These are phyloP conservation scores for Cyclargus thomasi DNA, from an alignment of 1,140 invertebrate genomes.

Conservation along the genomic window DNA sequence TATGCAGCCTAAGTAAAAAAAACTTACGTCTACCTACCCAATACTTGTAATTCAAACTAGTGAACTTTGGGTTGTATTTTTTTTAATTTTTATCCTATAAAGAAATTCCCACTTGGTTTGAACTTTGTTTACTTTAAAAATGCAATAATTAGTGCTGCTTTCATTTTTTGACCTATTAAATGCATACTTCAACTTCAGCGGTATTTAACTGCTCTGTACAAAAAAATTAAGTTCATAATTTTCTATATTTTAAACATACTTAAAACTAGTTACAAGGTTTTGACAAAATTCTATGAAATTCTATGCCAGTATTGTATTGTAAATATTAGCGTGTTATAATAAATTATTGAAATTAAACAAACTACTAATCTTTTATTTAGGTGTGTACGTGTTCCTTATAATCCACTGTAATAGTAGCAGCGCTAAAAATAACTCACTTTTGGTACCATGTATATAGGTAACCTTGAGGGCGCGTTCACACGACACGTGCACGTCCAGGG, in stretches of 20 bases:
- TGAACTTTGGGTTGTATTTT: background rate
- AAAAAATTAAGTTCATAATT: background rate
- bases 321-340: conserved; percentile 72
- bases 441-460: too few species aligned
- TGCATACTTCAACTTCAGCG: background rate
- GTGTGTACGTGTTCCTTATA: too few species aligned
- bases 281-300: conserved; percentile 40
- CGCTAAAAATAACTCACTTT: too few species aligned
- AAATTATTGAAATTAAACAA: conserved; percentile 56
- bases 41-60: background rate
- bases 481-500: too few species aligned
- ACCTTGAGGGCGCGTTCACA: too few species aligned
- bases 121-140: too few species aligned
- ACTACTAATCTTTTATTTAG: conserved; percentile 40
- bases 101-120: too few species aligned
- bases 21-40: background rate
- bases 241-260: background rate
- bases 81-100: background rate
- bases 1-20: conserved; percentile 18
- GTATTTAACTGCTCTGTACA: background rate
- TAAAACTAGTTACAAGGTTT: conserved; percentile 41
- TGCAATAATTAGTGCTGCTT: too few species aligned
- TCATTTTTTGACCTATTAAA: too few species aligned
- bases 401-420: too few species aligned
- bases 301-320: conserved; percentile 72